These are phyloP conservation scores for Tanypteryx hageni DNA, from an alignment of 2,888 invertebrate species.

Conservation along the genomic window DNA sequence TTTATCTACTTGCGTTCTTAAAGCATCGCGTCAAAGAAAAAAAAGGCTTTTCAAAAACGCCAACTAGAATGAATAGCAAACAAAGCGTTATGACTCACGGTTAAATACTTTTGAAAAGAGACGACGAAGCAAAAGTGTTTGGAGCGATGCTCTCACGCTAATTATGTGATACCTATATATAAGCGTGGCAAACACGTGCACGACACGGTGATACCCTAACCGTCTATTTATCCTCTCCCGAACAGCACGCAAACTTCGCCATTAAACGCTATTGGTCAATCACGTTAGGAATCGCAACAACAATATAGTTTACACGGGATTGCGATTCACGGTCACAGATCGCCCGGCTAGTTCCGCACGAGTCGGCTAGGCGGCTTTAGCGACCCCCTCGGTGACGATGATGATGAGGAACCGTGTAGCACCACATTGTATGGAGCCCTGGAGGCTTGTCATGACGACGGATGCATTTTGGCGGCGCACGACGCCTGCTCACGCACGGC, in stretches of 20 bases:
- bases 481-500: constrained; percentile 39
- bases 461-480: constrained; percentile 27
- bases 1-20: background rate
- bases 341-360: background rate
- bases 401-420: background rate
- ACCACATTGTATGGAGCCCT: background rate
- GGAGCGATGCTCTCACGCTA: background rate
- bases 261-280: background rate
- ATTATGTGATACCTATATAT: background rate
- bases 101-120: too few relatives aligned
- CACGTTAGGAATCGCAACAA: background rate
- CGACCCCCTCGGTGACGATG: background rate
- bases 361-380: background rate
- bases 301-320: background rate
- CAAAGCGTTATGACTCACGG: background rate
- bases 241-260: too few relatives aligned
- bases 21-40: background rate
- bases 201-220: too few relatives aligned
- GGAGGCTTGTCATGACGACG: background rate
- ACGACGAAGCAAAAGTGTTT: background rate
- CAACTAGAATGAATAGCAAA: background rate
- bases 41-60: background rate
- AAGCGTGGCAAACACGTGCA: background rate
- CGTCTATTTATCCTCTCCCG: too few relatives aligned
- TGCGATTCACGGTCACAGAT: background rate